phyloP scores from a whole-genome alignment of 2,797 vertebrate genomes.

The Sebastes paucispinis region DNA sequence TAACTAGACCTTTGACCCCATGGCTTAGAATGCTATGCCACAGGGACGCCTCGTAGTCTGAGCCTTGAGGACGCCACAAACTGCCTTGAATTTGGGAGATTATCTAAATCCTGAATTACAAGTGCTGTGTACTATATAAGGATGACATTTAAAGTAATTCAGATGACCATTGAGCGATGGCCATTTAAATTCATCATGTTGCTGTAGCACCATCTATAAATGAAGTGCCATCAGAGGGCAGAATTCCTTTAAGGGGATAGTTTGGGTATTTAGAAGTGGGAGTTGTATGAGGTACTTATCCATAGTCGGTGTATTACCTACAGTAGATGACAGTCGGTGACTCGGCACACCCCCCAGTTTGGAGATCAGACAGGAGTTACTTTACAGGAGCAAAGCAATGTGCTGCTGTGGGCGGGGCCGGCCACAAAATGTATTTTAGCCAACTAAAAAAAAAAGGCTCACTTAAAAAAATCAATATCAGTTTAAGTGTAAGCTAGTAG shows the following conservation, averaged over 20 bases:
- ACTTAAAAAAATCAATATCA: no score
- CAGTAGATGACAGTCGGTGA: no score
- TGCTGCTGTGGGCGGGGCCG: no score
- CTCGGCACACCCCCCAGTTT: no score
- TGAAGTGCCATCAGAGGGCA: neutral
- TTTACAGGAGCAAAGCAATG: no score
- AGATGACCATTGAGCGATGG: neutral
- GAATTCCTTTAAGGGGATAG: no score
- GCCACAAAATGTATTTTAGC: no score
- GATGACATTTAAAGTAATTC: neutral
- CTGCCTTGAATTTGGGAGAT: slow-evolving; percentile 8
- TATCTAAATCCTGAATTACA: slow-evolving; percentile 10
- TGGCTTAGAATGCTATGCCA: slow-evolving; percentile 7
- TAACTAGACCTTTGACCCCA: neutral
- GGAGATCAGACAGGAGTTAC: no score
- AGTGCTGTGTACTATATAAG: neutral
- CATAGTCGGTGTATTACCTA: no score
- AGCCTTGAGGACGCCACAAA: neutral
- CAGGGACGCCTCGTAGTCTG: slow-evolving; percentile 16
- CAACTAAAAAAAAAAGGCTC: no score
- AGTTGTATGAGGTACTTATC: no score
- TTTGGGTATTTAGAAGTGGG: no score
- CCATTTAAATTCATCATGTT: neutral
- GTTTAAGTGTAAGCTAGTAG: neutral
- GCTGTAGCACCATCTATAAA: neutral